Evolutionary conservation across 2,888 invertebrate species (phyloP), one percentile per base, ranked within the genome.

Genomic region (Cetonia aurata): DNA sequence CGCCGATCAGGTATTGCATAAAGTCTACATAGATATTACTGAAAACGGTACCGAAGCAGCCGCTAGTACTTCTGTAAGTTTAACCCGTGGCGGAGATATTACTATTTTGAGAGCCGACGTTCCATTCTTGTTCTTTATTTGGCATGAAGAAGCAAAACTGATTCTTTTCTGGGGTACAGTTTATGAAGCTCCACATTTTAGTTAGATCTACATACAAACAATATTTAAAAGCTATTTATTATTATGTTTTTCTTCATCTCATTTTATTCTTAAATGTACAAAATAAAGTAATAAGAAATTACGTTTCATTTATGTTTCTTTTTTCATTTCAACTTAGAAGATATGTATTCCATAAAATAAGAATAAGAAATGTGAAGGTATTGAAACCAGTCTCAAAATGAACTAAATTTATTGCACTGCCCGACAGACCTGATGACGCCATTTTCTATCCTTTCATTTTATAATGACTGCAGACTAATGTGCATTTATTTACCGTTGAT

Each of bases 111-210:
- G 87, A 71, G 90, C 89, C 0, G 89, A 93, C 78, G 87, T 90
- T 37, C 94, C 94, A 0, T 94, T 93, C 82, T 85, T 91, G 70
- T 91, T 93, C 80, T 91, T 93, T 79, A 92, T 94, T 73, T 86
- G 91, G 74, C 90, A 93, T 79, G 89, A 91, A 74, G 84, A 85
- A 31, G 89, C 91, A 3, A 88, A 89, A 75, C 85, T 91, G 6
- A 87, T 92, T 31, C 86, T 92, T 55, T 94, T 94, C 80, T 92
- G 92, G 88, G 93, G 92, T 0, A 87, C 88, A 33, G 87, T 93
- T 56, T 88, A 88, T 75, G 86, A 86, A 71, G 92, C 92, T 8
- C 70, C 72, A 52, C 65, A 41, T 44, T 72, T 65, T 72, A 71
- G 62, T 50, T 65, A 65, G 62, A 25, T 46, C 50, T 62, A 31